Evolutionary conservation across 2,888 invertebrate genomes (phyloP), one percentile per base, ranked within the genome.

Genomic region (Polydrusus tereticollis): DNA sequence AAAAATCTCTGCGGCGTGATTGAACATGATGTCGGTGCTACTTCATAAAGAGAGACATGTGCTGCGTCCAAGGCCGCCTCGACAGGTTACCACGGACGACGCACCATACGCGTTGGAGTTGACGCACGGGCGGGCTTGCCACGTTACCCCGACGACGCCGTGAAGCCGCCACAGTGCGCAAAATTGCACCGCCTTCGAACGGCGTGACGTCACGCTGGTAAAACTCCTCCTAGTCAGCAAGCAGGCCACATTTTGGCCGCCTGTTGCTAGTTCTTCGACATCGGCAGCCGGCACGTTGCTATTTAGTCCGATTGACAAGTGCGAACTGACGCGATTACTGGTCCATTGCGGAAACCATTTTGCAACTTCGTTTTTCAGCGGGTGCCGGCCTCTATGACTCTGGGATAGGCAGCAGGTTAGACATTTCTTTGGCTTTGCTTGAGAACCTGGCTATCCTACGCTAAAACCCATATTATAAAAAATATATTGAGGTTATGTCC

Each of bases 221-320:
- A 77, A 81, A 81, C 86, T 83, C 85, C 85, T 83, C 85, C 84
- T 76, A 65, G 68, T 63, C 72, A 33, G 47, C 82, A 78, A 79
- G 78, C 80, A 78, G 79, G 81, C 81, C 82, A 80, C 81, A 79
- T 82, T 70, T 81, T 81, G 80, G 81, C 83, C 83, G 86, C 86
- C 86, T 86, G 86, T 86, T 86, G 86, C 85, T 86, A 85, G 85
- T 85, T 79, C 80, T 83, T 80, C 84, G 81, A 80, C 82, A 81
- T 78, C 80, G 78, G 78, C 80, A 83, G 84, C 83, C 83, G 83
- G 69, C 65, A 73, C 73, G 66, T 73, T 69, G 66, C 55, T 69
- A 26, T 64, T 62, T n/a, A 52, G 57, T 62, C 43, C 67, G 57
- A 45, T 47, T 50, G 18, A 29, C 26, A n/a, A 55, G 43, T 69